Percentiles rank a stretch among this genome's conserved stretches.
These are phyloP conservation scores for Acrocera orbiculus DNA, from an alignment of 2,888 invertebrate species.

Conservation along the genomic window DNA sequence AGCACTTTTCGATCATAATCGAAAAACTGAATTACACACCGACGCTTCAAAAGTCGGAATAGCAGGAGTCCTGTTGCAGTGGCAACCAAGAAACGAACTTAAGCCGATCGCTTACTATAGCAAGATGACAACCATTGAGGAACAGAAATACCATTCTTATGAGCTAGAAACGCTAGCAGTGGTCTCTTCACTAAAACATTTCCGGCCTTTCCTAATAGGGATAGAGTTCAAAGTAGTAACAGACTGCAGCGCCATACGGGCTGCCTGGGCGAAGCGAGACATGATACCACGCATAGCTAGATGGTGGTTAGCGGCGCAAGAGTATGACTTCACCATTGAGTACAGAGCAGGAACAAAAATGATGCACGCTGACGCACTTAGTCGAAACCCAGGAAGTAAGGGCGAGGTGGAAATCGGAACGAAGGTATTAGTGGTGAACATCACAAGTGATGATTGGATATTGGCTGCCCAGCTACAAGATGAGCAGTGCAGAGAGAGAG, in stretches of 20 bases:
- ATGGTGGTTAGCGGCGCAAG: conserved; percentile 16
- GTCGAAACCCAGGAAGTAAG: not conserved
- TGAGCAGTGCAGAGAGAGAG: conserved; percentile 9
- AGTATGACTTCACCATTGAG: conserved; percentile 9
- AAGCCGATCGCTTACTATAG: conserved; percentile 6
- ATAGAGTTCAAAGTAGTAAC: not conserved
- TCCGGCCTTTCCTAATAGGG: not conserved
- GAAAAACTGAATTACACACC: not conserved
- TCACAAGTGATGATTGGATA: conserved; percentile 14
- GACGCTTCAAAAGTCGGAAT: not conserved
- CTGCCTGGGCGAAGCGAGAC: not conserved
- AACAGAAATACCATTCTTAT: not conserved
- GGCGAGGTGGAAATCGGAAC: not conserved
- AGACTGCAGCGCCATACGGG: not conserved
- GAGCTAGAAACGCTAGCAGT: not conserved
- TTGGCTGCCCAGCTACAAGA: conserved; percentile 14
- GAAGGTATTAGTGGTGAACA: conserved; percentile 2
- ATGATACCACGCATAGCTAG: not conserved
- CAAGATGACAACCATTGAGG: conserved; percentile 4
- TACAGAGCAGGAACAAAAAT: not conserved
- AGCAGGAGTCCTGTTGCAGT: not conserved
- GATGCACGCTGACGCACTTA: not conserved
- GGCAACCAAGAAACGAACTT: not conserved
- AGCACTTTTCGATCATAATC: conserved; percentile 9
- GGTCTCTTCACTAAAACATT: not conserved